Percentiles rank a stretch among this genome's conserved stretches.
phyloP scores from a whole-genome alignment of 2,797 vertebrate genomes.

The Champsocephalus esox region DNA sequence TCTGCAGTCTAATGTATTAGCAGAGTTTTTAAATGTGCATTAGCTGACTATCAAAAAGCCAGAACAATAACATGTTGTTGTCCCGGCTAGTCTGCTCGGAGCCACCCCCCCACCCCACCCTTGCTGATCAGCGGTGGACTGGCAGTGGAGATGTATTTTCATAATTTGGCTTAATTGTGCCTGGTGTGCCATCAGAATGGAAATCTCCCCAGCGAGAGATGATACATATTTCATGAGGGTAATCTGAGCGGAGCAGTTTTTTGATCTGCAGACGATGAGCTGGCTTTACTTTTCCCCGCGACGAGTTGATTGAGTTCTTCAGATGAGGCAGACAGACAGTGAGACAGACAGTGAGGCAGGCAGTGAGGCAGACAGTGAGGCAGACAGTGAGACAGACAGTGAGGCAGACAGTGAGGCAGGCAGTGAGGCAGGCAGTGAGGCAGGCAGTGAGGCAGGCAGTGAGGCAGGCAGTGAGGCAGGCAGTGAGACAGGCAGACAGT shows the following conservation, averaged over 20 bases:
- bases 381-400: too few relatives aligned
- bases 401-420: too few relatives aligned
- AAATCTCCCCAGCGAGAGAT: conserved; percentile 76
- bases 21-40: conserved; percentile 59
- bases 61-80: conserved; percentile 58
- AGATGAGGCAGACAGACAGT: conserved; percentile 50
- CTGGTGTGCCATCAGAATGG: conserved; percentile 80
- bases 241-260: conserved; percentile 76
- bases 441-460: too few relatives aligned
- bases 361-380: too few relatives aligned
- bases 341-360: too few relatives aligned
- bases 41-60: conserved; percentile 44
- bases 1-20: conserved; percentile 52
- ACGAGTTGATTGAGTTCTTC: conserved; percentile 72
- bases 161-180: conserved; percentile 85
- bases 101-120: conserved; percentile 32
- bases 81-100: conserved; percentile 48
- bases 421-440: too few relatives aligned
- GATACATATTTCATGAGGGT: conserved; percentile 83
- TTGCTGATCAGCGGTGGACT: conserved; percentile 57
- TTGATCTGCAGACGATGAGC: conserved; percentile 77
- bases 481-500: neutral
- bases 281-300: conserved; percentile 65
- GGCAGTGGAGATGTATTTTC: conserved; percentile 79
- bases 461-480: too few relatives aligned